Evolutionary conservation across 2,888 invertebrate species (phyloP), one percentile per base, ranked within the genome.

Genomic region (Drosophila yooni): DNA sequence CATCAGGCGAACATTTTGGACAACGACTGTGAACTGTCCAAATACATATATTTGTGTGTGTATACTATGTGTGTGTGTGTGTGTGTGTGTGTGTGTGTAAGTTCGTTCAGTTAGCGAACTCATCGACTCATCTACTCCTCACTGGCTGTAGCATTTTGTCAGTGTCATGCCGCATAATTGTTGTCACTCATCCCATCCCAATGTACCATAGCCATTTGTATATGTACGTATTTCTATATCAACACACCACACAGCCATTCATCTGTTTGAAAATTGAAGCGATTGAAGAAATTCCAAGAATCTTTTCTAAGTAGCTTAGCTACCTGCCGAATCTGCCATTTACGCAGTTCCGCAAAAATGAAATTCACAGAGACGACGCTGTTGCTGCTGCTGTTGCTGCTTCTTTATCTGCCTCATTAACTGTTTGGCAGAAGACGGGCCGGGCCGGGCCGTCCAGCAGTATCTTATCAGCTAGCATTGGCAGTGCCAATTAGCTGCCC

Each of bases 151-250:
- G 13, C 69, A 68, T 89, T 89, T 83, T 89, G 79, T 74, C 79
- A 74, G 48, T 83, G 84, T 85, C 84, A 89, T 85, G 89, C 63
- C 46, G 54, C 53, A 68, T 85, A 85, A 85, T 88, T 84, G 83
- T 85, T 85, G 71, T 74, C 81, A 70, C 66, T 27, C 73, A 40
- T 51, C 40, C 56, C 21, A 57, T 71, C 52, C 48, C 36, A 68
- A 57, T 27, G 18, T 36, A 43, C 34, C 50, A 59, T 34, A 25
- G 34, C 60, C 53, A 72, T 57, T 61, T 69, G 5, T 58, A 38
- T 59, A 36, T 11, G 15, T 54, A 7, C 25, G 21, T 73, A 57
- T 62, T 59, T 74, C n/a, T 64, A 63, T 77, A 53, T 48, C 63
- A 15, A 66, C 56, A 74, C 60, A 58, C 62, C 57, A 58, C 59